A percentile compares a stretch with the other conserved stretches of the same genome.
These are phyloP conservation scores for Noctua janthina DNA, from an alignment of 2,888 invertebrate genomes.

Conservation along the genomic window DNA sequence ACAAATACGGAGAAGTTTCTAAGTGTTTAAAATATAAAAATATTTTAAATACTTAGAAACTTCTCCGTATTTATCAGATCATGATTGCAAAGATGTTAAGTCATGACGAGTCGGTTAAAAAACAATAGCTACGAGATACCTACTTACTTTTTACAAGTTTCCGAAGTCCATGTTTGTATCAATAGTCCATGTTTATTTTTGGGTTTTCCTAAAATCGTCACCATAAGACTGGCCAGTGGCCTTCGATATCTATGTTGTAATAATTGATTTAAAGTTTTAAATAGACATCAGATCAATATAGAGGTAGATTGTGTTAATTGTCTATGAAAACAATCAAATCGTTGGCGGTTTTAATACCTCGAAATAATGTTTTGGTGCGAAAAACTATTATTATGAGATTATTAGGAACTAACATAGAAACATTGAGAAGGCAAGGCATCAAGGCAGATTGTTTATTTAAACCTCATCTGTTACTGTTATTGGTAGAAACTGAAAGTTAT, in stretches of 20 bases:
- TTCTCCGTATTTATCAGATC: background rate
- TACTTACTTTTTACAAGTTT: background rate
- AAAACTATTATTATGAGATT: conserved; percentile 8
- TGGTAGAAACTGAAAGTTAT: background rate
- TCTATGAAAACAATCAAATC: background rate
- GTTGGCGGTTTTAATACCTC: background rate
- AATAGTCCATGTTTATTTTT: conserved; percentile 10
- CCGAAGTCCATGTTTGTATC: conserved; percentile 7
- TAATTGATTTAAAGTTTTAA: conserved; percentile 12
- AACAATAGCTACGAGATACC: background rate
- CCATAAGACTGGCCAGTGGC: background rate
- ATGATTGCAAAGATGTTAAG: background rate
- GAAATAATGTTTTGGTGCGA: conserved; percentile 18
- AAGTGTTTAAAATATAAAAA: no score
- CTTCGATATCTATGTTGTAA: conserved; percentile 3
- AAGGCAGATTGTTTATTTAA: background rate
- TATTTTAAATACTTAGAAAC: background rate
- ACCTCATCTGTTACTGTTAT: background rate
- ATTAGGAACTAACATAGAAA: background rate
- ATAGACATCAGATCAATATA: conserved; percentile 11
- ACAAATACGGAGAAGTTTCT: no score
- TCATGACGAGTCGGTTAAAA: conserved; percentile 18
- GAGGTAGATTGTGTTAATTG: conserved; percentile 33
- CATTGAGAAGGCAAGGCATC: background rate
- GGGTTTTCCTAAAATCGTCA: conserved; percentile 36